Percentiles rank a stretch among this genome's conserved stretches.
Evolutionary conservation across 2,113 vertebrate species (phyloP).

Genomic region (Eidolon helvum): DNA sequence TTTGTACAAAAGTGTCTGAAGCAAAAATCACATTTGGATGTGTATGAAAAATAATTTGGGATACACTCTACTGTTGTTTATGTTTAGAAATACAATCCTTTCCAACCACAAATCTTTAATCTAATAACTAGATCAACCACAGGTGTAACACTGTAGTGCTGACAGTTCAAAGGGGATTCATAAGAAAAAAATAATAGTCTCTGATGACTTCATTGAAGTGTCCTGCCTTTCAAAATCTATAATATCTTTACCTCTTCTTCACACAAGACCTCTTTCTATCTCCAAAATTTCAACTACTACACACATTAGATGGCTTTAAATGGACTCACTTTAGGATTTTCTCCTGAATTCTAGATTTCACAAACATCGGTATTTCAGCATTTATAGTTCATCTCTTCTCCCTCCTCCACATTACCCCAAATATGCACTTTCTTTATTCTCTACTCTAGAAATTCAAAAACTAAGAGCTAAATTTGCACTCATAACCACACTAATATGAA

Average conservation of each 20-base stretch:
- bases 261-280: background rate
- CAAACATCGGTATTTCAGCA: background rate
- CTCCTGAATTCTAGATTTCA: background rate
- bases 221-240: background rate
- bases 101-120: background rate
- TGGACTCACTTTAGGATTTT: background rate
- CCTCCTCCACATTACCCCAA: background rate
- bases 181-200: background rate
- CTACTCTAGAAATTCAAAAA: background rate
- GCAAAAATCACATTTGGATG: background rate
- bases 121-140: background rate
- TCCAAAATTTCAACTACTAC: background rate
- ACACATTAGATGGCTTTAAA: accelerated
- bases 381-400: background rate
- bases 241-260: background rate
- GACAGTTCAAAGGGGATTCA: background rate
- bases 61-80: background rate
- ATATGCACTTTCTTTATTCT: background rate
- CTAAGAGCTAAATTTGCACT: background rate
- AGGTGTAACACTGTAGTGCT: background rate
- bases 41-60: background rate
- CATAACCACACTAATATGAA: background rate
- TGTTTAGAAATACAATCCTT: background rate
- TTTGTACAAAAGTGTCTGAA: background rate
- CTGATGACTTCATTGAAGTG: background rate